A percentile compares a stretch with the other conserved stretches of the same genome.
Evolutionary conservation across 2,888 invertebrate genomes (phyloP).

Genomic region (Neoascia interrupta): DNA sequence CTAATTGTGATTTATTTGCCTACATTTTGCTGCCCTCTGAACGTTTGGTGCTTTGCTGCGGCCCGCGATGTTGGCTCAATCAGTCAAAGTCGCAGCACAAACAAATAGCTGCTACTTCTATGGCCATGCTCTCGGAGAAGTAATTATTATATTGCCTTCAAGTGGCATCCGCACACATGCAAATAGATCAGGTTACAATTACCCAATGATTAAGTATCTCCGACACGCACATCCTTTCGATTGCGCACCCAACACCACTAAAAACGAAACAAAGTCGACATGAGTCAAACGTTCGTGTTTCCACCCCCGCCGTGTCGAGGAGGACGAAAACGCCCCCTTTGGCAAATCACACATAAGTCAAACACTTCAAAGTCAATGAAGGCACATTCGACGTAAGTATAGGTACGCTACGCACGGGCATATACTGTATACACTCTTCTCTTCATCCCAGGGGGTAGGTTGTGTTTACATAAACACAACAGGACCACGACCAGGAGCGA

Average conservation of each 20-base stretch:
- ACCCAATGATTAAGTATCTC: conserved; percentile 65
- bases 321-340: conserved; percentile 55
- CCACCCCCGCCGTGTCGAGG: conserved; percentile 27
- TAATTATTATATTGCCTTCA: conserved; percentile 68
- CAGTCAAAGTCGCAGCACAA: conserved; percentile 56
- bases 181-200: conserved; percentile 69
- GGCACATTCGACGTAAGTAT: conserved; percentile 33
- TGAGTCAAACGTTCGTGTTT: conserved; percentile 55
- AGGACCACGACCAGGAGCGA: conserved; percentile 48
- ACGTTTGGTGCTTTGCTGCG: not conserved
- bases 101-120: conserved; percentile 43
- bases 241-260: conserved; percentile 46
- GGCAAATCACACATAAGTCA: conserved; percentile 70
- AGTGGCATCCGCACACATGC: conserved; percentile 65
- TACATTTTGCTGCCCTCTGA: conserved; percentile 38
- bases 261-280: conserved; percentile 59
- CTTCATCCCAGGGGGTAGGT: conserved; percentile 48
- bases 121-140: conserved; percentile 44
- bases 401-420: conserved; percentile 17
- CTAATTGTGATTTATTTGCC: conserved; percentile 62
- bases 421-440: conserved; percentile 18
- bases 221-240: conserved; percentile 29
- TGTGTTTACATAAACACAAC: conserved; percentile 67
- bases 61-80: conserved; percentile 45
- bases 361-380: conserved; percentile 70